Evolutionary conservation across 1,140 invertebrate species (phyloP), one percentile per base, ranked within the genome.

Genomic region (Bombus affinis): DNA sequence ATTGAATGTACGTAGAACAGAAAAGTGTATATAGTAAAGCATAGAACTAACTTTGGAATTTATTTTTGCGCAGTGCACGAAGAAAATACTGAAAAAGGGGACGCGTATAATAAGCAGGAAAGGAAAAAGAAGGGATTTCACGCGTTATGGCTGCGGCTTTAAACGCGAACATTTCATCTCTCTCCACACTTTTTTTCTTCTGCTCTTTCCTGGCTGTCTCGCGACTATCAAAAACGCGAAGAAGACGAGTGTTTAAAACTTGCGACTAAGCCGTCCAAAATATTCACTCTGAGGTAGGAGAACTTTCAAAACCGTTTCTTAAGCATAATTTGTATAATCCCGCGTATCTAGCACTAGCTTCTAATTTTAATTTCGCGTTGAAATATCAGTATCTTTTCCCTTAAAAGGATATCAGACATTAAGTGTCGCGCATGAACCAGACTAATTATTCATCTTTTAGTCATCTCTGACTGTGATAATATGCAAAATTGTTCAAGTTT

Each of bases 111-210:
- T 79, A 57, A 68, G 37, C 47, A 44, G 18, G 32, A 8, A 32
- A 25, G 18, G 81, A 39, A 83, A 72, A 42, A 57, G 80, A 53
- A 65, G 37, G 59, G 74, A 85, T 85, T 87, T 87, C 83, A 81
- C 85, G 73, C 66, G 70, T 57, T 47, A 47, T 12, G 42, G n/a
- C 62, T 47, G 59, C 32, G 59, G 72, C 71, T 86, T 86, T 76
- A 86, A 82, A 32, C 72, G 72, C 62, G 18, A 75, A 44, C 59
- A 75, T 83, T 84, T 68, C 57, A 44, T 85, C 85, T 72, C 77
- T 84, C 86, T 68, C 47, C 57, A 47, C 86, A 80, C 66, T 65
- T 77, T 72, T 81, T 80, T 68, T 10, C 47, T 22, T 66, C 39
- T 84, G 32, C 68, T 57, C 47, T 70, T 35, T 53, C 44, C 37